Conservation (phyloP, 2,113 vertebrate species). For the Myotis yumanensis region DNA sequence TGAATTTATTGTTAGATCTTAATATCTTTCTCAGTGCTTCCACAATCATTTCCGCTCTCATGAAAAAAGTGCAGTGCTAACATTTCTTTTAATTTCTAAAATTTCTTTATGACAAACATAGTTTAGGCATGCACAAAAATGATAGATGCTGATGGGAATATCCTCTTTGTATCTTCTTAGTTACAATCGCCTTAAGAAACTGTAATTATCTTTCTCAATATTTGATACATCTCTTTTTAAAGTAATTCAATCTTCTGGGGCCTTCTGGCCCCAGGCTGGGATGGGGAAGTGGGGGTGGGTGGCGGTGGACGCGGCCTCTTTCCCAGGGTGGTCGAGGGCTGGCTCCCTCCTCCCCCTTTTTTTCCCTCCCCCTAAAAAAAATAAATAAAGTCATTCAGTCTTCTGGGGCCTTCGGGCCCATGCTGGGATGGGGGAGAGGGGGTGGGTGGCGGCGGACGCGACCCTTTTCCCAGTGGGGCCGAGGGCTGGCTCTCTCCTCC, state of each 20-base stretch:
- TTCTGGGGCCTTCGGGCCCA: no score
- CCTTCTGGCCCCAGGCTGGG: no score
- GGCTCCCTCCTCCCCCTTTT: no score
- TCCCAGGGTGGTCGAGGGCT: no score
- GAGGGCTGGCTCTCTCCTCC: no score
- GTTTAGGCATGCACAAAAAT: not conserved
- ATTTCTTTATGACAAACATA: not conserved
- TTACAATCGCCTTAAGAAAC: slow-evolving; percentile 18
- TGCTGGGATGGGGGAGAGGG: no score
- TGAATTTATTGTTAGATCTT: not conserved
- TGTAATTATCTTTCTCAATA: slow-evolving; percentile 16
- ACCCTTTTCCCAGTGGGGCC: no score
- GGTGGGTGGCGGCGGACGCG: no score
- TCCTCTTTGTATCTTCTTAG: not conserved
- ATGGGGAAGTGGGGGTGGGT: no score
- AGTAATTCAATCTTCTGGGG: not conserved
- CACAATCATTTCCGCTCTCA: not conserved
- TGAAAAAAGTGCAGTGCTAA: not conserved
- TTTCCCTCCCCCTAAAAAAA: no score
- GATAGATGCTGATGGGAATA: not conserved
- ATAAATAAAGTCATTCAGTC: not conserved
- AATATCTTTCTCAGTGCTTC: not conserved
- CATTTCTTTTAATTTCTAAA: slow-evolving; percentile 11
- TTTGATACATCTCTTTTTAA: slow-evolving; percentile 24
- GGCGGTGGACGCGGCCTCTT: no score